Evolutionary conservation across 2,888 invertebrate species (phyloP), one percentile per base, ranked within the genome.

Genomic region (Apotomis turbidana): DNA sequence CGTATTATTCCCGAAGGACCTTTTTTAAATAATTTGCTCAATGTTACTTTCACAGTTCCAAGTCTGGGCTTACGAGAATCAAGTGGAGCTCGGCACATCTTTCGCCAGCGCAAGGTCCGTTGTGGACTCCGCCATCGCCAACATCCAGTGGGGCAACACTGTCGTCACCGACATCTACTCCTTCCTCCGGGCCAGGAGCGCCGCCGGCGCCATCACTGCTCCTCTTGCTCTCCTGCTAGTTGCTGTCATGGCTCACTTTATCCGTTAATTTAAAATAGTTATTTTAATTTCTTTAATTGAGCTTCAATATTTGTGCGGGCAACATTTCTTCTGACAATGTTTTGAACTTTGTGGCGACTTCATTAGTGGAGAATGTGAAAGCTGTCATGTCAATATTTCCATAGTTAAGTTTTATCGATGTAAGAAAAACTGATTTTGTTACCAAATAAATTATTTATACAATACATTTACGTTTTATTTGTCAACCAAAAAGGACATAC

Each of bases 81-180:
- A 93, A 76, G 3, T 83, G 0, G 79, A 76, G 0, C 78, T 91
- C 6, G 83, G 74, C 2, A 77, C 74, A 0, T 83, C 87, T 0
- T 90, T 93, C 79, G 3, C 59, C 0, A 73, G 74, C 10, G 89
- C 86, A 1, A 79, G 80, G 0, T 52, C 70, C 5, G 90, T 85
- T 0, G 79, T 91, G 8, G 77, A 68, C 9, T 9, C 85, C 0
- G 87, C 89, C 1, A 76, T 88, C 5, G 74, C 54, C 63, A 93
- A 93, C 77, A 74, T 91, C 0, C 46, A 78, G 13, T 93, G 92
- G 93, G 91, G 88, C 12, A 90, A 85, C 76, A 74, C 75, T 0
- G 78, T 79, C 0, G 89, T 85, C 0, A 44, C 78, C 0, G 88
- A 87, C 0, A 76, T 92, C 10, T 80, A 85, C 71, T 68, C 74